Conservation (phyloP, 2,888 invertebrate species). For the Arrhopalites spinosus region DNA sequence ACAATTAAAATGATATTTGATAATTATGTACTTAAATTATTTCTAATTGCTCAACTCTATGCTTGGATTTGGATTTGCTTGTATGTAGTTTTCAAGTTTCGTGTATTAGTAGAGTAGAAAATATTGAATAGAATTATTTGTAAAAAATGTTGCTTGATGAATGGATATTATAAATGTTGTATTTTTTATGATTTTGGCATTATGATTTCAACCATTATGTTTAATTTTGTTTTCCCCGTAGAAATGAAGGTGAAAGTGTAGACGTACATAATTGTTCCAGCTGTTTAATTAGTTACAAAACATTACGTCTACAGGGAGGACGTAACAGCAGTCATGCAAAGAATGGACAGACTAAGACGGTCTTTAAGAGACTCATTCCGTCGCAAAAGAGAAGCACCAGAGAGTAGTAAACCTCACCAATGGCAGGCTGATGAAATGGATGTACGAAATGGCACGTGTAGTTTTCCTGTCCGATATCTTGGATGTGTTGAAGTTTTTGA, state of each 20-base stretch:
- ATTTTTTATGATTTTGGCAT: too few species aligned
- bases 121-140: too few species aligned
- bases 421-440: slow-evolving; percentile 98
- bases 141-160: too few species aligned
- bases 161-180: too few species aligned
- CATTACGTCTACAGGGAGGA: background rate
- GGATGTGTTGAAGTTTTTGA: slow-evolving; percentile 99
- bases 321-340: slow-evolving; percentile 51
- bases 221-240: too few species aligned
- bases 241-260: background rate
- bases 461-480: slow-evolving; percentile 97
- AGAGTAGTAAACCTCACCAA: slow-evolving; percentile 94
- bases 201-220: too few species aligned
- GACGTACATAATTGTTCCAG: background rate
- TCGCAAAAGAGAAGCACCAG: slow-evolving; percentile 86
- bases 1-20: too few species aligned
- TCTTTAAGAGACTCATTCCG: slow-evolving; percentile 94
- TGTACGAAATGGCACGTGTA: slow-evolving; percentile 93
- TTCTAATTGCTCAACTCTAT: too few species aligned
- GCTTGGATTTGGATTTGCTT: too few species aligned
- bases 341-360: slow-evolving; percentile 86
- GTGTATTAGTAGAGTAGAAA: too few species aligned
- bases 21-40: too few species aligned
- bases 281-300: background rate
- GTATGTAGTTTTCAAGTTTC: too few species aligned